These are phyloP conservation scores for Belgica antarctica DNA, from an alignment of 2,888 invertebrate genomes.

Conservation along the genomic window DNA sequence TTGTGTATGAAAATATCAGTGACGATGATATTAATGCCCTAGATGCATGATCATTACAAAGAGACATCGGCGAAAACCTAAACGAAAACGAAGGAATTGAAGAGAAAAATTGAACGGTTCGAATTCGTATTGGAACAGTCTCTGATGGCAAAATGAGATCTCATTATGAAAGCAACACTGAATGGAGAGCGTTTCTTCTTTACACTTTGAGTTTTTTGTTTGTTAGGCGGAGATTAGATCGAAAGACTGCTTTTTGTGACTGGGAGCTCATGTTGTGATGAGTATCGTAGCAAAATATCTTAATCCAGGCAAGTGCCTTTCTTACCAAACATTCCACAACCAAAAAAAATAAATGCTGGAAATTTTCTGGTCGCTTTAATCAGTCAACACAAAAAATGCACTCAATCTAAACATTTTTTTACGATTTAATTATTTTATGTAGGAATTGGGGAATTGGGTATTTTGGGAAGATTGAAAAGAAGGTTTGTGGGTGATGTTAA, in stretches of 20 bases:
- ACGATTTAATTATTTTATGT: not conserved
- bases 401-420: not conserved
- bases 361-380: conserved; percentile 2
- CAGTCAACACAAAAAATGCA: conserved; percentile 9
- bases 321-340: conserved; percentile 21
- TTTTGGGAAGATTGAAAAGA: too few relatives aligned
- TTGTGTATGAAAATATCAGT: not conserved
- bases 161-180: not conserved
- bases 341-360: not conserved
- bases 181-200: conserved; percentile 3
- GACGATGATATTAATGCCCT: conserved; percentile 14
- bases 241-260: not conserved
- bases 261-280: conserved; percentile 2
- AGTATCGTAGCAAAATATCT: conserved; percentile 1
- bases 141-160: conserved; percentile 2
- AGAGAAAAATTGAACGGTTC: conserved; percentile 9
- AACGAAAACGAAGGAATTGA: not conserved
- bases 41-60: conserved; percentile 26
- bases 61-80: not conserved
- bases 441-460: not conserved
- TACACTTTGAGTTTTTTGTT: not conserved
- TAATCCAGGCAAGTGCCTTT: not conserved
- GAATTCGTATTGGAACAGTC: conserved; percentile 8
- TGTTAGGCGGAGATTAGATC: not conserved
- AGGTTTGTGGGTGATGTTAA: too few relatives aligned